Conservation (phyloP, 1,140 invertebrate species). For the fruit fly (Drosophila melanogaster) region Release_6_plus_ISO1_MT NT_033777.3:6410001-6410500, state of each 20-base stretch:
- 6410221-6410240: slow-evolving; percentile 41
- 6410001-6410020: slow-evolving; percentile 5
- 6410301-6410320: slow-evolving; percentile 71
- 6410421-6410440: slow-evolving; percentile 2
- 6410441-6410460: neutral
- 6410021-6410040: slow-evolving; percentile 61
- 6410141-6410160: neutral
- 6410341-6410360: slow-evolving; percentile 37
- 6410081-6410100: slow-evolving; percentile 48
- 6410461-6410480: neutral
- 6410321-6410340: slow-evolving; percentile 49
- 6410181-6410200: slow-evolving; percentile 19
- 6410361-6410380: slow-evolving; percentile 42
- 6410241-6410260: slow-evolving; percentile 20
- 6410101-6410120: neutral
- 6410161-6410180: slow-evolving; percentile 3
- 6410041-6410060: slow-evolving; percentile 72
- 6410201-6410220: slow-evolving; percentile 44
- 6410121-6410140: slow-evolving; percentile 11
- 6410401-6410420: slow-evolving; percentile 39
- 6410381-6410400: slow-evolving; percentile 34
- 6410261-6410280: slow-evolving; percentile 29
- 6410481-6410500: neutral
- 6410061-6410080: slow-evolving; percentile 63
- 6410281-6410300: slow-evolving; percentile 37